Percentiles rank a stretch among this genome's conserved stretches.
These are phyloP conservation scores for Simalia tracyae DNA, from an alignment of 2,797 vertebrate species.

Conservation along the genomic window DNA sequence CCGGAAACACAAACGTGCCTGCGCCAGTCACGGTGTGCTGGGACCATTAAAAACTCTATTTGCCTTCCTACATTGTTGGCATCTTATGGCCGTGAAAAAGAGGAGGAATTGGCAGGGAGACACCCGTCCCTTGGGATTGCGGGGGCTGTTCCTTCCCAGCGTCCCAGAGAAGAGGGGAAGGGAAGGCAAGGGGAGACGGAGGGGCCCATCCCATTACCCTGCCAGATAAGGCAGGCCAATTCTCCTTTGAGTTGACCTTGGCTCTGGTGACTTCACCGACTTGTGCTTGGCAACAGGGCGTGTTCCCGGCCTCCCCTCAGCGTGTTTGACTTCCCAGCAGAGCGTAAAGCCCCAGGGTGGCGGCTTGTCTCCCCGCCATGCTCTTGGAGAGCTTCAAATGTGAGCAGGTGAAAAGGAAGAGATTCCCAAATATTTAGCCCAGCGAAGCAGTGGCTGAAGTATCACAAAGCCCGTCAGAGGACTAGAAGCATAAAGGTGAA, in stretches of 20 bases:
- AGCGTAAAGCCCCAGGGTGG: accelerated
- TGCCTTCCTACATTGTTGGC: background rate
- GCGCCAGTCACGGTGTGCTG: accelerated
- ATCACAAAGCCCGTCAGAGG: background rate
- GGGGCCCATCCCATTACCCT: background rate
- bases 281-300: background rate
- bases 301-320: background rate
- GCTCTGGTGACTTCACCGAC: background rate
- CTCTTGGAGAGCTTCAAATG: too few relatives aligned
- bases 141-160: background rate
- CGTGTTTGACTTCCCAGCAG: background rate
- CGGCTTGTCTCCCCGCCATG: background rate
- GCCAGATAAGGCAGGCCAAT: background rate
- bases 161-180: too few relatives aligned
- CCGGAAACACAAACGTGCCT: background rate
- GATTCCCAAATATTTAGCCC: background rate
- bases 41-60: background rate
- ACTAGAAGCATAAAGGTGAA: too few relatives aligned
- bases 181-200: background rate
- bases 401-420: background rate
- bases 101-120: background rate
- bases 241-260: background rate
- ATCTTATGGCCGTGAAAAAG: background rate
- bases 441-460: background rate
- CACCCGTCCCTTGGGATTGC: background rate